Evolutionary conservation across 2,888 invertebrate genomes (phyloP), one percentile per base, ranked within the genome.

Genomic region (Hymenopus coronatus): DNA sequence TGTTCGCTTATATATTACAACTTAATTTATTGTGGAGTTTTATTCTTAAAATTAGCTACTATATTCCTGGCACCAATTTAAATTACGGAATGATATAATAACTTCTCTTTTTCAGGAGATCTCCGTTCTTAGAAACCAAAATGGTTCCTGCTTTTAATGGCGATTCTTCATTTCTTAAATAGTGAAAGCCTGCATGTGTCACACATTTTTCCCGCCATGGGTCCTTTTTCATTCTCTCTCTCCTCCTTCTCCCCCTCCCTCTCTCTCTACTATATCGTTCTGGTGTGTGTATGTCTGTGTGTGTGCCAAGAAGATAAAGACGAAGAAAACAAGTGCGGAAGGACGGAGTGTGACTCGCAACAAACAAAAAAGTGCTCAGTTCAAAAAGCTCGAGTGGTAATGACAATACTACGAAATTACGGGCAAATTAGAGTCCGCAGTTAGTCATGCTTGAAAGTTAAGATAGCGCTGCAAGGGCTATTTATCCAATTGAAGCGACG

Each of bases 401-500:
- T 87, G 87, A 87, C 82, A 25, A 82, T 82, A 33, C 87, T 82
- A 87, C 82, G 15, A 46, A 85, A 85, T 85, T 85, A 85, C 85
- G 54, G 85, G 9, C 46, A 87, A 87, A 87, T 87, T 87, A 87
- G 82, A 87, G 54, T 82, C 87, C n/a, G 82, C 87, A 33, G 87
- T 87, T 87, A 87, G 33, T 82, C 87, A 87, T 87, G 28, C 82
- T 87, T 70, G 54, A 70, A 54, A 70, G 54, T 70, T 70, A 70
- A 25, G 54, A 70, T 86, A 86, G 81, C 81, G n/a, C 46, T 81
- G 82, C 27, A 88, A 83, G 70, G 82, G 86, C 89, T 86, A 86
- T 89, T 89, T 89, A 89, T 88, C 83, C 85, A 89, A 89, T 89
- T 89, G 88, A 40, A 88, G 88, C n/a, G 88, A 54, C 86, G 89